Evolutionary conservation across 2,113 vertebrate species (phyloP), one percentile per base, ranked within the genome.

Genomic region (Elephantulus edwardii): DNA sequence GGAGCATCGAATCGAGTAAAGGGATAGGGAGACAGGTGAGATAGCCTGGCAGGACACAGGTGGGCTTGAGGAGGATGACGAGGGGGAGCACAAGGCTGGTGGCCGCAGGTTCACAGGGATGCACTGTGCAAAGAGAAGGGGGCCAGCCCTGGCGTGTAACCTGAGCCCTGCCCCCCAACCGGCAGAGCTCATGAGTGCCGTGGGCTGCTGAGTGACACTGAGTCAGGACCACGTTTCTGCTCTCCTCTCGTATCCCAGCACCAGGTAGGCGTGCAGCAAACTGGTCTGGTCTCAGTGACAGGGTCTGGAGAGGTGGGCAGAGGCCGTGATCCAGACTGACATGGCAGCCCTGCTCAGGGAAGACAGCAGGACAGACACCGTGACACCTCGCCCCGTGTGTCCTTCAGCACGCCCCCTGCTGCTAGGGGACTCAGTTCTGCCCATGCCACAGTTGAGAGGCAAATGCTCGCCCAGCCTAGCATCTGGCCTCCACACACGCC

Each of bases 291-390:
- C 8, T 20, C 35, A 0, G 1, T 16, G 91, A 8, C 26, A 7
- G n/a, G 58, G 35, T 19, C 77, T 33, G 26, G 2, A 7, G 28
- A 9, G 4, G 19, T 4, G 35, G 12, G 4, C 60, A 48, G 35
- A 4, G n/a, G 6, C 5, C 44, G 26, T 6, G 0, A 40, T 19
- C 22, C 4, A 2, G 0, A 8, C 9, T 4, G 12, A 3, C 33
- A 9, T 38, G 2, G 1, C 72, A 70, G 12, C 20, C 48, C 20
- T 5, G 10, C 46, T 52, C 11, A 17, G 24, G 50, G 82, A 2
- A 20, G n/a, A 22, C 13, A 46, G 75, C 0, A 0, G n/a, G 33
- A 16, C 26, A 2, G 48, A 5, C 3, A 60, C 77, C 56, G 3
- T 85, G 68, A 75, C 30, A 22, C 64, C 64, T 17, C 19, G 19